These are phyloP conservation scores for Cheilosia soror DNA, from an alignment of 2,888 invertebrate genomes.

Conservation along the genomic window DNA sequence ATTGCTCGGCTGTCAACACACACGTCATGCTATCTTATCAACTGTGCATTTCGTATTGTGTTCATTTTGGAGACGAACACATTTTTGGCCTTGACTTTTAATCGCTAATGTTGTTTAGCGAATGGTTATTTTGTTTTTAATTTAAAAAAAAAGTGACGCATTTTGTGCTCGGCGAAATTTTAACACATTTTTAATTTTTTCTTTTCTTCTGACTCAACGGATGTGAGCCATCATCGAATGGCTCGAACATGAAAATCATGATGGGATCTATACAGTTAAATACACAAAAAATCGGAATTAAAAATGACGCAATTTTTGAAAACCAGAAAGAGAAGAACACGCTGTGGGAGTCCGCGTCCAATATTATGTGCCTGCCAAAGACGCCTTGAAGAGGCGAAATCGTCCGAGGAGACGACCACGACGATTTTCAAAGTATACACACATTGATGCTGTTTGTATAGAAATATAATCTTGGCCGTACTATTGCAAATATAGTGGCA, in stretches of 20 bases:
- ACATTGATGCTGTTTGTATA: slow-evolving; percentile 84
- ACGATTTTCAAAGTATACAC: slow-evolving; percentile 17
- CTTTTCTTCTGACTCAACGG: slow-evolving; percentile 15
- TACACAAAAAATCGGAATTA: slow-evolving; percentile 23
- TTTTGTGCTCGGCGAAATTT: slow-evolving; percentile 2
- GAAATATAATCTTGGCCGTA: neutral
- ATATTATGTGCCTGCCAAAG: slow-evolving; percentile 14
- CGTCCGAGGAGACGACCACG: neutral
- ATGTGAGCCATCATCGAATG: slow-evolving; percentile 32
- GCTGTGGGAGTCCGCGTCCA: neutral
- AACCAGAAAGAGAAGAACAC: neutral
- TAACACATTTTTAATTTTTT: slow-evolving; percentile 16
- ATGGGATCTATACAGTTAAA: slow-evolving; percentile 6
- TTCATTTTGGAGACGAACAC: neutral
- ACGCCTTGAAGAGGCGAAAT: neutral
- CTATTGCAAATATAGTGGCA: slow-evolving; percentile 12
- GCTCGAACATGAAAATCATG: slow-evolving; percentile 9
- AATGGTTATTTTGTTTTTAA: neutral
- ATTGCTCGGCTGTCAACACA: neutral
- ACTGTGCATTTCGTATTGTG: neutral
- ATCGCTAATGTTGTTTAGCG: neutral
- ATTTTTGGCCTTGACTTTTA: slow-evolving; percentile 32
- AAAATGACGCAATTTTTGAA: slow-evolving; percentile 37
- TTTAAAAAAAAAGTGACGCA: slow-evolving; percentile 34
- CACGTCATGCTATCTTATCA: neutral